Evolutionary conservation across 2,888 invertebrate species (phyloP).

Genomic region (Aphidius colemani): DNA sequence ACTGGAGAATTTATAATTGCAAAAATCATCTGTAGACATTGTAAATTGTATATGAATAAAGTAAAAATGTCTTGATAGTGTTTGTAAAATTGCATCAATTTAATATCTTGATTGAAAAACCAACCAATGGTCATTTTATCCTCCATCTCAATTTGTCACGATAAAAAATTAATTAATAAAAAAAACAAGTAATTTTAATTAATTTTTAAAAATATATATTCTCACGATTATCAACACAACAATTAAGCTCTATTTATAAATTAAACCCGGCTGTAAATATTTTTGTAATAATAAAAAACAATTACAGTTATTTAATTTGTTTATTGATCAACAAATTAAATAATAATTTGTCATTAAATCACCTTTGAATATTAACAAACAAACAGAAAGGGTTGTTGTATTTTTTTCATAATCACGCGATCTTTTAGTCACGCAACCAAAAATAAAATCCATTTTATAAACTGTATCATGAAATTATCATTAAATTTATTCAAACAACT

Average conservation of each 20-base stretch:
- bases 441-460: too few species aligned
- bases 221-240: neutral
- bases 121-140: constrained; percentile 15
- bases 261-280: too few species aligned
- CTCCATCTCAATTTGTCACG: constrained; percentile 12
- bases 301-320: neutral
- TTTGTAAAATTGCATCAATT: constrained; percentile 4
- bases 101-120: constrained; percentile 32
- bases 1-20: constrained; percentile 25
- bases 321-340: neutral
- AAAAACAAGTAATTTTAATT: too few species aligned
- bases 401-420: too few species aligned
- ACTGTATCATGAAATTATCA: too few species aligned
- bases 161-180: constrained; percentile 4
- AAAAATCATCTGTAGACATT: constrained; percentile 13
- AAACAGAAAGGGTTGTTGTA: too few species aligned
- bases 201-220: too few species aligned
- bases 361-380: too few species aligned
- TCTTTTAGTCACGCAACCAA: too few species aligned
- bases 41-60: constrained; percentile 2
- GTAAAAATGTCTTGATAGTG: constrained; percentile 27
- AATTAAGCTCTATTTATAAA: too few species aligned
- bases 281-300: neutral
- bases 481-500: too few species aligned
- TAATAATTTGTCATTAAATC: neutral